These are phyloP conservation scores for Melinaea menophilus DNA, from an alignment of 2,888 invertebrate genomes.

Conservation along the genomic window DNA sequence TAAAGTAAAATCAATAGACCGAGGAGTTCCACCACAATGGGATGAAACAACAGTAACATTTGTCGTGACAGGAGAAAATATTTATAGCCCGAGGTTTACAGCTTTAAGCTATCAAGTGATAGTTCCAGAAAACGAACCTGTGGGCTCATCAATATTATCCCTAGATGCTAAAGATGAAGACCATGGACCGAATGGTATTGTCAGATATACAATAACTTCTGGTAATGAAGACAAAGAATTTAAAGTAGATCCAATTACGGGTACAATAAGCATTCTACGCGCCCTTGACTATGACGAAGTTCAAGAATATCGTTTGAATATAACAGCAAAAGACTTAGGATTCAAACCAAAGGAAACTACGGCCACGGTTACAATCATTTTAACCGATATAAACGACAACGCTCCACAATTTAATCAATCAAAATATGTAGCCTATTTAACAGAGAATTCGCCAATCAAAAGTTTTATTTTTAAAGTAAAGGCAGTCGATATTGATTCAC, in stretches of 20 bases:
- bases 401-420: slow-evolving; percentile 90
- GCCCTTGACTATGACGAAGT: slow-evolving; percentile 91
- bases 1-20: slow-evolving; percentile 87
- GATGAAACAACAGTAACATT: slow-evolving; percentile 86
- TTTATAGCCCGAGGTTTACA: slow-evolving; percentile 87
- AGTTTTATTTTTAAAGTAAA: slow-evolving; percentile 85
- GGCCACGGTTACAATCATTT: slow-evolving; percentile 88
- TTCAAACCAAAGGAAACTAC: slow-evolving; percentile 87
- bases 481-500: slow-evolving; percentile 92
- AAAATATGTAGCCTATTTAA: slow-evolving; percentile 85
- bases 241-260: slow-evolving; percentile 85
- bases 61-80: slow-evolving; percentile 91
- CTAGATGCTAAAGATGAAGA: slow-evolving; percentile 92
- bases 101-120: slow-evolving; percentile 92
- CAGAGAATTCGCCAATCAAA: slow-evolving; percentile 88
- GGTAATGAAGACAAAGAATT: slow-evolving; percentile 91
- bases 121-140: slow-evolving; percentile 93
- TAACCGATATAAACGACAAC: slow-evolving; percentile 96
- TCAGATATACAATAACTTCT: slow-evolving; percentile 89
- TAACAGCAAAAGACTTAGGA: slow-evolving; percentile 92
- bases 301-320: slow-evolving; percentile 90
- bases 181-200: slow-evolving; percentile 92
- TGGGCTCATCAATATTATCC: slow-evolving; percentile 90
- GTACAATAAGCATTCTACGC: slow-evolving; percentile 87
- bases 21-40: slow-evolving; percentile 90